Base-by-base conservation (phyloP, 2,113 vertebrate species). In the Chelonoidis abingdonii region DNA sequence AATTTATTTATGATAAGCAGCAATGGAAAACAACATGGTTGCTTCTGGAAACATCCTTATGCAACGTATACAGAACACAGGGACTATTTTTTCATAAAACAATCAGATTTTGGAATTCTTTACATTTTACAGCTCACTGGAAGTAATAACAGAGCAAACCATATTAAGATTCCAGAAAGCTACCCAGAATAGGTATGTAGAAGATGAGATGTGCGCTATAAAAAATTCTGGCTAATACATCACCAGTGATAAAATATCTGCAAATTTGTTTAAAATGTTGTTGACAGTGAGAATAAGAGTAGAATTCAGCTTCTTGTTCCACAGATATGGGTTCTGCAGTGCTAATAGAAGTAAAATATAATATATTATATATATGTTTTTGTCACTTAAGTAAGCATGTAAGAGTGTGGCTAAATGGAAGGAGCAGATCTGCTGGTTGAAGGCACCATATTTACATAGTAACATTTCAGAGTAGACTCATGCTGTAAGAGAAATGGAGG, bases 301-400 rank as follows among this genome's bases (percentile, higher is more conserved):
- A 78, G 88, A 88, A 84, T 86, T 78, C 59, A 69, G 3, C 19
- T 53, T 86, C 11, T 44, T 84, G 2, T 75, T 94, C 16, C 2
- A 1, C 10, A 75, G 38, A 53, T 89, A 31, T 41, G 82, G 79
- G 80, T 24, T 92, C 24, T 59, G 89, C 52, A 59, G 8, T 53
- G 8, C 76, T 72, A 94, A 72, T 76, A 89, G 86, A 14, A 27
- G 4, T 35, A 82, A 94, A 94, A 91, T n/a, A 14, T 76, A 82
- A 25, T 82, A 16, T 3, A 79, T 14, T n/a, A 8, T n/a, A 8
- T n/a, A n/a, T 17, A 5, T 88, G 9, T 14, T 0, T 44, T 75
- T 84, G 83, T 65, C 59, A 14, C 62, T 38, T 50, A 41, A 94
- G 11, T 81, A 82, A 72, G 65, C 90, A 22, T 16, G 22, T 2